These are phyloP conservation scores for Pipistrellus kuhlii DNA, from an alignment of 2,797 vertebrate genomes.

Conservation along the genomic window DNA sequence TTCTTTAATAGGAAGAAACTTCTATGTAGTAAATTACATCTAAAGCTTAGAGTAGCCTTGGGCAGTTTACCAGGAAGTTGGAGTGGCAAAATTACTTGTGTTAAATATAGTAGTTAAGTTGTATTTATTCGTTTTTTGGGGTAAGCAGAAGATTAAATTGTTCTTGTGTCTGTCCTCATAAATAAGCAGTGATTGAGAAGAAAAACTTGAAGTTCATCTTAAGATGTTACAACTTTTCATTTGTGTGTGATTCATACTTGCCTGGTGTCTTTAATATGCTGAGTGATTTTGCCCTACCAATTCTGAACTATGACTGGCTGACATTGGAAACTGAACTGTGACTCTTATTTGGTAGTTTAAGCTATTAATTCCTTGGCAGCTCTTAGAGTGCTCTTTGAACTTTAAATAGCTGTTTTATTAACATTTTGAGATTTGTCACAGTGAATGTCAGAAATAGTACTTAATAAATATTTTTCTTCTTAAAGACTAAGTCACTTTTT, in stretches of 20 bases:
- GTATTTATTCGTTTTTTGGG: slow-evolving; percentile 23
- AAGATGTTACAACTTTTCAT: background rate
- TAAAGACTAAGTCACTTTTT: slow-evolving; percentile 69
- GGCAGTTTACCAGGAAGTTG: slow-evolving; percentile 28
- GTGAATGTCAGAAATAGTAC: slow-evolving; percentile 75
- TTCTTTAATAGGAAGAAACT: slow-evolving; percentile 47
- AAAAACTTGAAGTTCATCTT: slow-evolving; percentile 48
- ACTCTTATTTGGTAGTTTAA: slow-evolving; percentile 76
- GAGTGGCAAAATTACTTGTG: slow-evolving; percentile 55
- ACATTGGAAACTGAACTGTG: slow-evolving; percentile 63
- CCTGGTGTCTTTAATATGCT: background rate
- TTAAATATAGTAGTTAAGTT: slow-evolving; percentile 35
- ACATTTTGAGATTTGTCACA: slow-evolving; percentile 78
- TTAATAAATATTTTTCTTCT: slow-evolving; percentile 75
- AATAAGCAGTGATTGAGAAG: slow-evolving; percentile 26
- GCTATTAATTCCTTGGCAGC: slow-evolving; percentile 77
- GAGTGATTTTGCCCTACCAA: slow-evolving; percentile 21
- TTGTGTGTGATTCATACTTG: slow-evolving; percentile 45
- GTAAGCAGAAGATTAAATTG: slow-evolving; percentile 43
- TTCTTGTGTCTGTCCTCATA: slow-evolving; percentile 43
- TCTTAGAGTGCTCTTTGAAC: slow-evolving; percentile 75
- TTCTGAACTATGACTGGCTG: slow-evolving; percentile 45
- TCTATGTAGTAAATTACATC: background rate
- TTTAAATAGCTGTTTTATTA: slow-evolving; percentile 81
- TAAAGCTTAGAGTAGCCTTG: background rate